These are phyloP conservation scores for Eupeodes latifasciatus DNA, from an alignment of 2,888 invertebrate species.

Conservation along the genomic window DNA sequence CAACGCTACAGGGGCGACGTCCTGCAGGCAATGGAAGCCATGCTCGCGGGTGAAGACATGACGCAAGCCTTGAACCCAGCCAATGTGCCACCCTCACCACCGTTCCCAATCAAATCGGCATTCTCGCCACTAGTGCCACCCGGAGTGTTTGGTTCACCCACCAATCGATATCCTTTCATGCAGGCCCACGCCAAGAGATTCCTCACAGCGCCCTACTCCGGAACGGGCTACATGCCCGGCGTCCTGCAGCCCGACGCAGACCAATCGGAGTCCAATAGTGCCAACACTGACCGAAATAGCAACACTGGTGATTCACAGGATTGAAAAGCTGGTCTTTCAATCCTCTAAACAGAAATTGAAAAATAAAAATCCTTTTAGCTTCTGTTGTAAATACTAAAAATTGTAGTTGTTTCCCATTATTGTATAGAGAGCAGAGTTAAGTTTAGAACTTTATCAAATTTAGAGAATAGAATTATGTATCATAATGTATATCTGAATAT, in stretches of 20 bases:
- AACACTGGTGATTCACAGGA: constrained; percentile 84
- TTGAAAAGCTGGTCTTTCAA: constrained; percentile 78
- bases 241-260: constrained; percentile 86
- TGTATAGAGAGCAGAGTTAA: constrained; percentile 43
- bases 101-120: constrained; percentile 87
- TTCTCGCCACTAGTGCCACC: constrained; percentile 90
- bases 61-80: constrained; percentile 79
- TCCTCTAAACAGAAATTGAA: background rate
- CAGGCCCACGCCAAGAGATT: constrained; percentile 90
- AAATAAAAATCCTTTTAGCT: constrained; percentile 20
- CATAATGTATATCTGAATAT: constrained; percentile 43
- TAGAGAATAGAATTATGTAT: constrained; percentile 62
- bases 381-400: constrained; percentile 56
- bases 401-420: constrained; percentile 49
- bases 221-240: constrained; percentile 92
- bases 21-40: constrained; percentile 95
- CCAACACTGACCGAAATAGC: constrained; percentile 83
- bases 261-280: constrained; percentile 83
- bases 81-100: constrained; percentile 82
- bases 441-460: constrained; percentile 56
- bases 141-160: constrained; percentile 82
- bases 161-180: constrained; percentile 84
- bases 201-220: constrained; percentile 92
- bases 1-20: constrained; percentile 95
- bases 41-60: constrained; percentile 88